Evolutionary conservation across 2,113 vertebrate genomes (phyloP).

Genomic region (Turdus rufiventris): DNA sequence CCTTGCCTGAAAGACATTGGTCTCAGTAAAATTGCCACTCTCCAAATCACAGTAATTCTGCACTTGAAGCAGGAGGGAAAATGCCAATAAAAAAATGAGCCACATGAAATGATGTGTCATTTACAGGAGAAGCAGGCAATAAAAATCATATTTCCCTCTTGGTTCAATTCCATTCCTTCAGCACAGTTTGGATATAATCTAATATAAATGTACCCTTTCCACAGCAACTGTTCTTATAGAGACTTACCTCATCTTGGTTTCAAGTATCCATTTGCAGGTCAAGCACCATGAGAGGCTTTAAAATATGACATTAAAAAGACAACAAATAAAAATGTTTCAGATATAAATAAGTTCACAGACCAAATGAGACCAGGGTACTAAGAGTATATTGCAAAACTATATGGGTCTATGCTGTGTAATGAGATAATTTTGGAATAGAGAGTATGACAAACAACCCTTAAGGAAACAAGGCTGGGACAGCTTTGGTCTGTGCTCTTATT

Average conservation of each 20-base stretch:
- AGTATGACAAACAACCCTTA: background rate
- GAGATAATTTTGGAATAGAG: background rate
- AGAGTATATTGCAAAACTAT: background rate
- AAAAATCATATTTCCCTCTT: background rate
- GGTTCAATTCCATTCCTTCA: background rate
- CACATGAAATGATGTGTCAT: constrained; percentile 63
- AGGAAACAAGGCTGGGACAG: background rate
- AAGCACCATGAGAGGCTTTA: background rate
- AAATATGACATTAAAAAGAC: background rate
- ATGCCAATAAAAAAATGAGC: constrained; percentile 55
- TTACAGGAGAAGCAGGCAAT: constrained; percentile 25
- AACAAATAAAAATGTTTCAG: background rate
- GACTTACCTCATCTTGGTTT: background rate
- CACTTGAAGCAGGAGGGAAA: constrained; percentile 55
- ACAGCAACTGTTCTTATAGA: background rate
- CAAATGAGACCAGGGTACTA: background rate
- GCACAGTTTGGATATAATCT: background rate
- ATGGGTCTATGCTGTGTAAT: background rate
- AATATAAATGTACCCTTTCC: background rate
- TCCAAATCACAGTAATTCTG: constrained; percentile 60
- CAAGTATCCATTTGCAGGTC: background rate
- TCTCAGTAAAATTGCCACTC: constrained; percentile 58
- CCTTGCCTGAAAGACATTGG: constrained; percentile 1
- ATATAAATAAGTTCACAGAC: background rate
- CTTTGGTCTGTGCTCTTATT: background rate